Base-by-base conservation (phyloP, 2,113 vertebrate genomes). In the Pituophis catenifer region DNA sequence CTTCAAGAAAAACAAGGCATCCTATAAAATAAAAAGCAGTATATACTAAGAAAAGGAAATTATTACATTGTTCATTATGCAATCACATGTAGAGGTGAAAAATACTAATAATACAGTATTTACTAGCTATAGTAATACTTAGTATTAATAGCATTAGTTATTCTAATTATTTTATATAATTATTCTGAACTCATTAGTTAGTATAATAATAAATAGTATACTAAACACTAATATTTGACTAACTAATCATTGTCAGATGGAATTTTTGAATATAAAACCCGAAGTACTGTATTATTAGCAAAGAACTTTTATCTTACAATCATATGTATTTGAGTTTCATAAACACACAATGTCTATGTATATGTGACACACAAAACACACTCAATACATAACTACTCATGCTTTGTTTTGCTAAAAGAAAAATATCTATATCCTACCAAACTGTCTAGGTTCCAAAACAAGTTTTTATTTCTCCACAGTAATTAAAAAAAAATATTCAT, bases 1-100 rank as follows among this genome's bases (percentile, higher is more conserved):
- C 96, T 99, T 99, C 96, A 99, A 95, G 98, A 99, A 99, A 97
- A 99, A 99, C 95, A 99, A 97, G 38, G 99, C 99, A 97, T 99
- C 99, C 99, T 99, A 93, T 88, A 93, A 57, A 57, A 2, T 65
- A 92, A 96, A 85, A 96, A 93, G 95, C 5, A 75, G 57, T 90
- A 94, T 2, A 81, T 0, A 52, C 55, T 53, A 21, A 90, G 38
- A 65, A 81, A 86, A 89, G 57, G 1, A 89, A n/a, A 57, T 70
- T 5, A 86, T 85, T 91, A 57, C 29, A 21, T 3, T 91, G 88
- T 15, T 13, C 19, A 10, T 90, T 17, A 88, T 57, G 1, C 54
- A 33, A 81, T 95, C 88, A 55, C 70, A 15, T 0, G 4, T 0
- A 8, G 5, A 23, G 11, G 93, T 1, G 24, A 29, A 70, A 70